These are phyloP conservation scores for Ispidina lecontei DNA, from an alignment of 2,797 vertebrate genomes.

Conservation along the genomic window DNA sequence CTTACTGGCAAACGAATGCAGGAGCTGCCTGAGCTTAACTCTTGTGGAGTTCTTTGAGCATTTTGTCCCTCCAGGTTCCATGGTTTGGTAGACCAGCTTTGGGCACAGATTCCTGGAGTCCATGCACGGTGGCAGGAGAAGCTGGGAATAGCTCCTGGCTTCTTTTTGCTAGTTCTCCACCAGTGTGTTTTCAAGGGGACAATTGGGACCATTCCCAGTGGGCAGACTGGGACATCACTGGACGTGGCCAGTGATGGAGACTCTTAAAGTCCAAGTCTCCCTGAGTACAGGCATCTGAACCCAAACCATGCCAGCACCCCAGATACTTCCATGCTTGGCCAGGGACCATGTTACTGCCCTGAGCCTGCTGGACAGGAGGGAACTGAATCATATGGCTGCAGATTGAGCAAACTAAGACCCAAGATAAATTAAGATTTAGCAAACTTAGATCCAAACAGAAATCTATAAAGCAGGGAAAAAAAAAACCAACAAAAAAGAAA, in stretches of 20 bases:
- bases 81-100: neutral
- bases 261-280: neutral
- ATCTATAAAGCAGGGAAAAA: neutral
- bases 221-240: too few relatives aligned
- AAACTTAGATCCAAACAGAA: neutral
- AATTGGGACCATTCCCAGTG: neutral
- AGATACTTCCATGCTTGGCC: neutral
- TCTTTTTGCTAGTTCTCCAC: neutral
- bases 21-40: neutral
- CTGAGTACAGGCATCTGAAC: neutral
- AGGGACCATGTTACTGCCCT: accelerated
- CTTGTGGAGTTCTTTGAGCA: neutral
- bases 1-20: neutral
- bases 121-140: neutral
- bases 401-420: neutral
- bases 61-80: neutral
- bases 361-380: neutral
- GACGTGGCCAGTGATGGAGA: accelerated
- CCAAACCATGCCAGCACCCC: neutral
- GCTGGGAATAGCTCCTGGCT: neutral
- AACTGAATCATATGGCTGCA: neutral
- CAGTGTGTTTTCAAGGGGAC: neutral
- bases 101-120: neutral
- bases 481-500: neutral
- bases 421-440: neutral